These are phyloP conservation scores for Serinus canaria DNA, from an alignment of 2,113 vertebrate genomes.

Conservation along the genomic window DNA sequence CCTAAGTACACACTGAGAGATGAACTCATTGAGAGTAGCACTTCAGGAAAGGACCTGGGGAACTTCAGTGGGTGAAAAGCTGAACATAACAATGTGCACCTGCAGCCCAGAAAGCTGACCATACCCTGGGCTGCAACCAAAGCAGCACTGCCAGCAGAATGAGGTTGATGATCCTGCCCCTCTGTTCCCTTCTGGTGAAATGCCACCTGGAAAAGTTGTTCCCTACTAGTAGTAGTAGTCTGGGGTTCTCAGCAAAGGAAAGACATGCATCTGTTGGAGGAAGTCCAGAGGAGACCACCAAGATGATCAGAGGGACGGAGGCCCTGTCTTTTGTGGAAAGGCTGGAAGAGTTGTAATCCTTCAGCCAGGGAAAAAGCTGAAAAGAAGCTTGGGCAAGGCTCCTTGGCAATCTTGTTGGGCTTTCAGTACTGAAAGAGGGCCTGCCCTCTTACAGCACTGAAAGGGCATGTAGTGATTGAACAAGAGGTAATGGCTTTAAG, in stretches of 20 bases:
- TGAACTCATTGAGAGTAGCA: neutral
- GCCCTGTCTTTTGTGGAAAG: neutral
- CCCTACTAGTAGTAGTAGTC: neutral
- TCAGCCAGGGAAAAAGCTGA: neutral
- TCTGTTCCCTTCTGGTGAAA: neutral
- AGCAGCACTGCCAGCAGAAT: neutral
- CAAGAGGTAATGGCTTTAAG: neutral
- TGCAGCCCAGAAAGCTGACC: neutral
- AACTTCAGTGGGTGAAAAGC: neutral
- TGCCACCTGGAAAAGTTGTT: neutral
- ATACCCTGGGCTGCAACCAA: neutral
- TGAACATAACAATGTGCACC: rapidly evolving
- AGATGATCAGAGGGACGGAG: neutral
- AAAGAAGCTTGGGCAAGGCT: neutral
- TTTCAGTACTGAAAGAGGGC: neutral
- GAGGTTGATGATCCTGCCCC: neutral
- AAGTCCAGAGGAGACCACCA: neutral
- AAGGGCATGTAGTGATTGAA: neutral
- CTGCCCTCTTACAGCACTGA: too few relatives aligned
- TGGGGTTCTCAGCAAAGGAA: neutral
- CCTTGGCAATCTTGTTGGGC: rapidly evolving
- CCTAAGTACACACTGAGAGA: too few relatives aligned
- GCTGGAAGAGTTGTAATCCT: neutral
- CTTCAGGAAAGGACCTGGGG: neutral
- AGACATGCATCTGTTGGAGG: neutral